A percentile compares a stretch with the other conserved stretches of the same genome.
Conservation (phyloP, 2,797 vertebrate species). For the Alcedo atthis region DNA sequence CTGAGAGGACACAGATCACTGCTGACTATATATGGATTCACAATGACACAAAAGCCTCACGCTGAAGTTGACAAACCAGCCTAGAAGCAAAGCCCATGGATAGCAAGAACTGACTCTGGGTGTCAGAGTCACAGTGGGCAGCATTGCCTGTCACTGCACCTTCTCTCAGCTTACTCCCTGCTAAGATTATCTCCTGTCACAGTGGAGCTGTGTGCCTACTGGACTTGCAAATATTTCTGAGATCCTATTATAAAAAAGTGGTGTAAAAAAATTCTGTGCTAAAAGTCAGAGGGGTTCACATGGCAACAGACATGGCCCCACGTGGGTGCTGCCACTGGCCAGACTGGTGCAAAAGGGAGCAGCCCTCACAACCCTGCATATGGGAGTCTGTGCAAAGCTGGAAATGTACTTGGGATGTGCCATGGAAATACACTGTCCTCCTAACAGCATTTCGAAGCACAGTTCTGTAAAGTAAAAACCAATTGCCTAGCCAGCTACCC, state of each 20-base stretch:
- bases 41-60: not conserved
- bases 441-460: not conserved
- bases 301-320: not conserved
- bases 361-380: too few species aligned
- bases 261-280: not conserved
- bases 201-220: not conserved
- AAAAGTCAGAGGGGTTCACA: not conserved
- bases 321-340: not conserved
- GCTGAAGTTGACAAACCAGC: not conserved
- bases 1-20: not conserved
- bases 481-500: not conserved
- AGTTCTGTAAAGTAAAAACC: not conserved
- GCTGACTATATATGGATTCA: not conserved
- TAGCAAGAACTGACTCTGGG: not conserved
- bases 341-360: not conserved
- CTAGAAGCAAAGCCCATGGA: not conserved
- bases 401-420: accelerated
- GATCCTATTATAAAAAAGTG: not conserved
- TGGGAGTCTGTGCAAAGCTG: not conserved
- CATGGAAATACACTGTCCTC: not conserved
- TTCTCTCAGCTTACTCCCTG: not conserved
- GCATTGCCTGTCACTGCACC: not conserved
- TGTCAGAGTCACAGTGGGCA: not conserved
- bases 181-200: not conserved
- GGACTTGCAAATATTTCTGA: not conserved